Evolutionary conservation across 1,140 invertebrate genomes (phyloP).

Genomic region (Sarcophaga bullata): DNA sequence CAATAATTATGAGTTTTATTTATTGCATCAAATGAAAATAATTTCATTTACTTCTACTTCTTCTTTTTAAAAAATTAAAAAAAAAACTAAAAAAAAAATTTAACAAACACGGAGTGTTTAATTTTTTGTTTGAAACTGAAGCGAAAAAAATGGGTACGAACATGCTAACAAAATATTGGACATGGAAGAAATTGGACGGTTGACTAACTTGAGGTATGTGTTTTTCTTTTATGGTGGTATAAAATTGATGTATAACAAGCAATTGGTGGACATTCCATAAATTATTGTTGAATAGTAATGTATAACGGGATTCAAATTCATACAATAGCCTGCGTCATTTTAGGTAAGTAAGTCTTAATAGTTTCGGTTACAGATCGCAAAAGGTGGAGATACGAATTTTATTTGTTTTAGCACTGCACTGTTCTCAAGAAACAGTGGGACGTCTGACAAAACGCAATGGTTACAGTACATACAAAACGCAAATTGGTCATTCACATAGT

Average conservation of each 20-base stretch:
- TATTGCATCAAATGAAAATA: neutral
- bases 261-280: conserved; percentile 28
- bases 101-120: neutral
- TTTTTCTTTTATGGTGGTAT: conserved; percentile 14
- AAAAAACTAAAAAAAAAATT: neutral
- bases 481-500: conserved; percentile 44
- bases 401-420: conserved; percentile 48
- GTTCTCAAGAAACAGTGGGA: conserved; percentile 43
- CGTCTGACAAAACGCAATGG: conserved; percentile 58
- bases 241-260: conserved; percentile 39
- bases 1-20: too few relatives aligned
- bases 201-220: conserved; percentile 16
- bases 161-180: conserved; percentile 24
- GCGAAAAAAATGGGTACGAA: neutral
- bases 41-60: neutral
- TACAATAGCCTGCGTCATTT: conserved; percentile 23
- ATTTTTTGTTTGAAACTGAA: neutral
- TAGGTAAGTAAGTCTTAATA: neutral
- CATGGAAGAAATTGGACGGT: conserved; percentile 9
- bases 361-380: neutral
- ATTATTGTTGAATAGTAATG: conserved; percentile 37
- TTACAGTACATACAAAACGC: conserved; percentile 50
- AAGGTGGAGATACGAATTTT: neutral
- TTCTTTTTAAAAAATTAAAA: neutral
- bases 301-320: conserved; percentile 20